Base-by-base conservation (phyloP, 2,113 vertebrate genomes). In the Mormoops blainvillei region DNA sequence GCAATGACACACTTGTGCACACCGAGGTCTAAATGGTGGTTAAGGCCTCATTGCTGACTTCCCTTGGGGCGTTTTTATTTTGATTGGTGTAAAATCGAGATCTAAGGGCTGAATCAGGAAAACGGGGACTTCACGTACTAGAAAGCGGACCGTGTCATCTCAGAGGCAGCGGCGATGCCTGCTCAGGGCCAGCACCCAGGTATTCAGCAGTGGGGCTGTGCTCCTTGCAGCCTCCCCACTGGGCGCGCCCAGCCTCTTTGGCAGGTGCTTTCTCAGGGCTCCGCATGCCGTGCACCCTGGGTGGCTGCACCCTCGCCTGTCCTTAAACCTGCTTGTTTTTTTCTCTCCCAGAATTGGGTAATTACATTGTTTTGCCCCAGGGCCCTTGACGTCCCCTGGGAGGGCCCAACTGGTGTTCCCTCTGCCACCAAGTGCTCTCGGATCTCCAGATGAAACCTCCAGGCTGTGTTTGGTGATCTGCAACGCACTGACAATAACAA, bases 221-320 rank as follows among this genome's bases (percentile, higher is more conserved):
- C 36, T 36, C 67, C 50, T 67, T 48, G 6, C 0, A 56, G 33
- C 63, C 50, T 61, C 10, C 1, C 11, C 2, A 3, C 33, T 10
- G 48, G 20, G 1, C 26, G 38, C 63, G 41, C 36, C 88, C 2
- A 0, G 0, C 5, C 26, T 80, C 33, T 13, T 11, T 4, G 4
- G 24, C 1, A 0, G 8, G 26, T 5, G 3, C 63, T 36, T 91
- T 41, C 36, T 38, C 24, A 45, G 82, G 14, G 73, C 18, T 61
- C 38, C 76, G 43, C 73, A 26, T 33, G 31, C 5, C 14, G 19
- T 13, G 15, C 6, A 1, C 54, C 74, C 73, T n/a, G 38, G 36
- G 7, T 13, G 41, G n/a, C 41, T 61, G 10, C 41, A 22, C 19
- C 15, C 3, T 26, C 4, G 2, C 7, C 36, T 4, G 2, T 38